phyloP scores from a whole-genome alignment of 2,797 vertebrate species.

The Malurus leucopterus region DNA sequence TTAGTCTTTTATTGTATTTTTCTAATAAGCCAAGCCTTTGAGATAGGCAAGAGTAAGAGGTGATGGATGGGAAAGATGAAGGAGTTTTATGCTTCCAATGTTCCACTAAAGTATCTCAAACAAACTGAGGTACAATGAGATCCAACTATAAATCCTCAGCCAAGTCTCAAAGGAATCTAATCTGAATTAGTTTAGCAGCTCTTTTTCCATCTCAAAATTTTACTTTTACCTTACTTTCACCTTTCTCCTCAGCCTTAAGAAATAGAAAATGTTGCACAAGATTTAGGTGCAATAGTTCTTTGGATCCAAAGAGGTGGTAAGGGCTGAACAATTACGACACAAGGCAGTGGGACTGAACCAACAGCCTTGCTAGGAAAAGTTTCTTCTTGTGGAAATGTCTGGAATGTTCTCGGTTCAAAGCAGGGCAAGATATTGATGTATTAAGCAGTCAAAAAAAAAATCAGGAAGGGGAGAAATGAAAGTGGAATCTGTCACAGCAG shows the following conservation, averaged over 20 bases:
- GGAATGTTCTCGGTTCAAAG: not conserved
- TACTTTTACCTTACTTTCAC: not conserved
- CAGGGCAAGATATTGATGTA: not conserved
- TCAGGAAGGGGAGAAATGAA: not conserved
- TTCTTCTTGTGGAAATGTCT: not conserved
- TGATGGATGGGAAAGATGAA: not conserved
- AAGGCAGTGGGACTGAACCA: not conserved
- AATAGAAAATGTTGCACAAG: not conserved
- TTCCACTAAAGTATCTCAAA: not conserved
- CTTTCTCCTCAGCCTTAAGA: not conserved
- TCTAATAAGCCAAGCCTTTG: constrained; percentile 16
- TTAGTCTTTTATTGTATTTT: constrained; percentile 54
- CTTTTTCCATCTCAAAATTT: not conserved
- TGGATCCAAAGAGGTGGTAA: not conserved
- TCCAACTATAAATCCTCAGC: not conserved
- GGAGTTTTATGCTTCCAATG: not conserved
- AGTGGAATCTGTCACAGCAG: not conserved
- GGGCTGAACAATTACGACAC: not conserved
- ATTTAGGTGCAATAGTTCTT: not conserved
- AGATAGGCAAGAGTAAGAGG: not conserved
- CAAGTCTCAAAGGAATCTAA: not conserved
- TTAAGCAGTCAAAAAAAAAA: not conserved
- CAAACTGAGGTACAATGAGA: not conserved
- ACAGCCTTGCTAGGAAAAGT: not conserved
- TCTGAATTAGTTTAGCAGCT: not conserved